phyloP scores from a whole-genome alignment of 2,888 invertebrate genomes.

The Lutraria lutraria region DNA sequence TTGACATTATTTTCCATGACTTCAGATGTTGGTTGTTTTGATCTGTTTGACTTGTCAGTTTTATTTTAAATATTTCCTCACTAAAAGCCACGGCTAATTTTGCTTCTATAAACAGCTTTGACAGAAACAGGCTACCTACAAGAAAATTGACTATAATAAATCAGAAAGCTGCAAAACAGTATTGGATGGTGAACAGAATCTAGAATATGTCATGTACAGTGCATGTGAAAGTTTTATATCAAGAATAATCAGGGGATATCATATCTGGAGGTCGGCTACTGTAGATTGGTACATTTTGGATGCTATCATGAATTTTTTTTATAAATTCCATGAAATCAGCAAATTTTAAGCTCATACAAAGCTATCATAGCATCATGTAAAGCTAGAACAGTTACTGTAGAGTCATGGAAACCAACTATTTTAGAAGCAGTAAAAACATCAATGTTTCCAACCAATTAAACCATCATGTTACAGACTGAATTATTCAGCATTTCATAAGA shows the following conservation, averaged over 20 bases:
- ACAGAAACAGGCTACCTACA: slow-evolving; percentile 17
- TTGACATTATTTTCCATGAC: slow-evolving; percentile 21
- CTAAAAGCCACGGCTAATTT: background rate
- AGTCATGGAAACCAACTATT: background rate
- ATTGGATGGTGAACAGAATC: background rate
- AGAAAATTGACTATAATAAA: slow-evolving; percentile 13
- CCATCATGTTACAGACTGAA: background rate
- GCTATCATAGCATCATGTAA: background rate
- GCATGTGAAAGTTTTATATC: background rate
- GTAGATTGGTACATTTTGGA: background rate
- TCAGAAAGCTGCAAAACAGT: slow-evolving; percentile 10
- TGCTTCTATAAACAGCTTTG: slow-evolving; percentile 21
- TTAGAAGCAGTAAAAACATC: background rate
- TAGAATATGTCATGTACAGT: background rate
- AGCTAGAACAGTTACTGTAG: background rate
- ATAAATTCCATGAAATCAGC: background rate
- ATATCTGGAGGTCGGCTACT: background rate
- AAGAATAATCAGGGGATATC: background rate
- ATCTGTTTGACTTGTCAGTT: slow-evolving; percentile 17
- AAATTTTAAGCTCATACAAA: background rate
- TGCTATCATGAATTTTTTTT: background rate
- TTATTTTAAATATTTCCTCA: slow-evolving; percentile 4
- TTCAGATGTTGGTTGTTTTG: background rate
- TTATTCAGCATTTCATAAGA: background rate
- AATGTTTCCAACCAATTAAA: background rate